Conservation (phyloP, 2,797 vertebrate species). For the Etheostoma nigrum region DNA sequence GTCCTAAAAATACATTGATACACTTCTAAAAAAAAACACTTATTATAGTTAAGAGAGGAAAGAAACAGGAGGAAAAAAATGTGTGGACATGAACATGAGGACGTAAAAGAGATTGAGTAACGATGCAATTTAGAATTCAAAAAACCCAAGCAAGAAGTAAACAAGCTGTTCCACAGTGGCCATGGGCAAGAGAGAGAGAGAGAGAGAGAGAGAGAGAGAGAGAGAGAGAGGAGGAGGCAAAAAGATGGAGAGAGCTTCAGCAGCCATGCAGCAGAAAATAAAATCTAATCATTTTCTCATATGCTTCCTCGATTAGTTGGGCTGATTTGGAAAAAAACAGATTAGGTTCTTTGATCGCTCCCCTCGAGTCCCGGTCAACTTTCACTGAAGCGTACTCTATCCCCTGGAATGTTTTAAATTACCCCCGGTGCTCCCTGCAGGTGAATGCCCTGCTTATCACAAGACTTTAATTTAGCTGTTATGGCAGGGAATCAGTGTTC, state of each 20-base stretch:
- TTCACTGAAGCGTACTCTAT: conserved; percentile 12
- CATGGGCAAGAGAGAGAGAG: conserved; percentile 5
- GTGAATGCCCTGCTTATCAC: conserved; percentile 5
- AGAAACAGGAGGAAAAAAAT: background rate
- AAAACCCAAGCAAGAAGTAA: conserved; percentile 35
- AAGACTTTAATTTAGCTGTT: conserved; percentile 40
- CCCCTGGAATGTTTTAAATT: conserved; percentile 40
- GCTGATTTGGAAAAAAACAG: conserved; percentile 68
- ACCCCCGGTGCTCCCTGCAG: conserved; percentile 12
- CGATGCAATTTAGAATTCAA: background rate
- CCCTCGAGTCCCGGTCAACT: conserved; percentile 42
- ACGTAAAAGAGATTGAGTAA: background rate
- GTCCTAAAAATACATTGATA: background rate
- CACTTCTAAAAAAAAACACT: background rate
- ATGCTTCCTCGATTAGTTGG: conserved; percentile 68
- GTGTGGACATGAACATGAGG: background rate
- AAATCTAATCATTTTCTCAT: conserved; percentile 75
- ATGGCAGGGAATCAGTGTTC: conserved; percentile 7
- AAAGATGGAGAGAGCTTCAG: conserved; percentile 42
- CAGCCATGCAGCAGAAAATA: conserved; percentile 56
- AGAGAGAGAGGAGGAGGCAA: background rate
- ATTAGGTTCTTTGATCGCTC: conserved; percentile 68
- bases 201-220: background rate
- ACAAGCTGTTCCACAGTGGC: conserved; percentile 46
- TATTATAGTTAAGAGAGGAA: background rate